These are phyloP conservation scores for Notarius quadriscutis DNA, from an alignment of 2,113 vertebrate species.

Conservation along the genomic window DNA sequence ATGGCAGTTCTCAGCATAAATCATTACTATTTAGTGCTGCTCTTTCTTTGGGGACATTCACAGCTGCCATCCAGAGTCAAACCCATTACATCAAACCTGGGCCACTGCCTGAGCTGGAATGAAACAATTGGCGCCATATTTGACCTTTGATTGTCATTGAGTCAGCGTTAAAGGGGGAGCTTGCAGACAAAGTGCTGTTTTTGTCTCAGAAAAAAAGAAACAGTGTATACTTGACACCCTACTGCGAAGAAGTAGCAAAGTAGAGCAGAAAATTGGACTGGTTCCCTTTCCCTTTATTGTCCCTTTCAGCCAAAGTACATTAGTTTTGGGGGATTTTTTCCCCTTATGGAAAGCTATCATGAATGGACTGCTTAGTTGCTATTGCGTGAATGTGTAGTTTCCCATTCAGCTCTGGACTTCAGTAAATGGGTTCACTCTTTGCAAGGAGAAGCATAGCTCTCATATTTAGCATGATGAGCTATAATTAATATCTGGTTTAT, in stretches of 20 bases:
- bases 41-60: not conserved
- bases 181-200: constrained; percentile 11
- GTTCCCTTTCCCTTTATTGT: not conserved
- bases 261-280: constrained; percentile 13
- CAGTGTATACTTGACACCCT: not conserved
- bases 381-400: not conserved
- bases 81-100: constrained; percentile 54
- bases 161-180: constrained; percentile 24
- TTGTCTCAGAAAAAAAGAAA: not conserved
- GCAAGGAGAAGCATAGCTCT: constrained; percentile 33
- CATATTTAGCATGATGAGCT: constrained; percentile 57
- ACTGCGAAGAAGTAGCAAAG: constrained; percentile 13
- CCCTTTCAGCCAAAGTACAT: not conserved
- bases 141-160: constrained; percentile 76
- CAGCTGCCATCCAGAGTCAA: not conserved
- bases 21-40: not conserved
- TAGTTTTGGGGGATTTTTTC: not conserved
- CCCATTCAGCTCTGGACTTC: not conserved
- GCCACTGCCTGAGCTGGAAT: constrained; percentile 35
- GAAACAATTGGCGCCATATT: constrained; percentile 48
- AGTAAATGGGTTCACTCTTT: constrained; percentile 12
- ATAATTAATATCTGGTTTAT: constrained; percentile 71
- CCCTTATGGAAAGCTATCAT: not conserved
- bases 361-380: not conserved
- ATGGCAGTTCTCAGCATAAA: constrained; percentile 7